These are phyloP conservation scores for Microchrysa polita DNA, from an alignment of 2,888 invertebrate species.

Conservation along the genomic window DNA sequence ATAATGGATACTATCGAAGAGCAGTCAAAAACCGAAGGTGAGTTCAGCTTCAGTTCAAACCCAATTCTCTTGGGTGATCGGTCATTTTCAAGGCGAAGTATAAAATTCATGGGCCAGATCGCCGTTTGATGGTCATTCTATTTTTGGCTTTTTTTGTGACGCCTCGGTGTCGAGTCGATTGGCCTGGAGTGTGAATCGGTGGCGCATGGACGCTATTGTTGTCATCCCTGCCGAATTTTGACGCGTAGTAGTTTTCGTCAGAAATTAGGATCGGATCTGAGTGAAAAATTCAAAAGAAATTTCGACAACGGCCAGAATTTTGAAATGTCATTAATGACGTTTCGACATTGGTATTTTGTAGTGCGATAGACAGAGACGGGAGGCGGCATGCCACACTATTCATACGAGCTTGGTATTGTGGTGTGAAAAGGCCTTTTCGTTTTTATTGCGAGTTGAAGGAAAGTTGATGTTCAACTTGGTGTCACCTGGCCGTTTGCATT, in stretches of 20 bases:
- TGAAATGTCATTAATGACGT: slow-evolving; percentile 45
- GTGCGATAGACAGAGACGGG: too few relatives aligned
- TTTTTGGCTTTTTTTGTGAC: slow-evolving; percentile 37
- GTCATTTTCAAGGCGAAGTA: too few relatives aligned
- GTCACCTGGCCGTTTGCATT: slow-evolving; percentile 36
- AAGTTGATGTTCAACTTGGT: slow-evolving; percentile 12
- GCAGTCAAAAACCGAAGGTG: slow-evolving; percentile 58
- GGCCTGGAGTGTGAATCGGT: slow-evolving; percentile 13
- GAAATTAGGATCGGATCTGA: too few relatives aligned
- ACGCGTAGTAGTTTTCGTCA: too few relatives aligned
- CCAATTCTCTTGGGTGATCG: background rate
- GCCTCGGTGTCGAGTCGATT: slow-evolving; percentile 12
- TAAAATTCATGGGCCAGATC: background rate
- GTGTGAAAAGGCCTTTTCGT: slow-evolving; percentile 36
- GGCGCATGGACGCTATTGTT: background rate
- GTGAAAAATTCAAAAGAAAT: slow-evolving; percentile 4
- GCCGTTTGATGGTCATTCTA: slow-evolving; percentile 7
- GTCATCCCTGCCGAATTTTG: background rate
- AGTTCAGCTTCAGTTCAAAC: slow-evolving; percentile 48
- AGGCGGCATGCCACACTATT: too few relatives aligned
- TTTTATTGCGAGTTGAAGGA: slow-evolving; percentile 11
- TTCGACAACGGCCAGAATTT: slow-evolving; percentile 41
- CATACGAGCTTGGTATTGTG: too few relatives aligned
- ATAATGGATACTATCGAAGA: slow-evolving; percentile 62
- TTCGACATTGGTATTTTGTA: background rate